A percentile compares a stretch with the other conserved stretches of the same genome.
These are phyloP conservation scores for Leucopsar rothschildi DNA, from an alignment of 2,113 vertebrate genomes.

Conservation along the genomic window DNA sequence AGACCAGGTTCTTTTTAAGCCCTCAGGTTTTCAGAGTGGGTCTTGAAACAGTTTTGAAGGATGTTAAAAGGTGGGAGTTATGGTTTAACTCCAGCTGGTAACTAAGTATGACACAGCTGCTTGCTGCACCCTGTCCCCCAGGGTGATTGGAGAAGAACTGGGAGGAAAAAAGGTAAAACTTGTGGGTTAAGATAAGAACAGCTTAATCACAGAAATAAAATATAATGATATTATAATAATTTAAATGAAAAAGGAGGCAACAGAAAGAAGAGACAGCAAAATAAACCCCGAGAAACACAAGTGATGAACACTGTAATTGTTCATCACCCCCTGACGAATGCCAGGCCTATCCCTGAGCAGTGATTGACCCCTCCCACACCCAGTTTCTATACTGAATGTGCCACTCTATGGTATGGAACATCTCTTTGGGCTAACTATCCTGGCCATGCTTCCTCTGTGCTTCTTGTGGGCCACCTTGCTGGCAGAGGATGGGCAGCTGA, in stretches of 20 bases:
- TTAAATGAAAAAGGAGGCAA: not conserved
- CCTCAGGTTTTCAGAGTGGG: not conserved
- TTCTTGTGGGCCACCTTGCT: not conserved
- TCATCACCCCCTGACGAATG: fast-evolving
- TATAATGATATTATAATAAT: not conserved
- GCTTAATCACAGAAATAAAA: not conserved
- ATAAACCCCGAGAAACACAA: not conserved
- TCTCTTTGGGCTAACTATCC: not conserved
- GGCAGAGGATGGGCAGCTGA: not conserved
- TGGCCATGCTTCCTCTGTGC: fast-evolving
- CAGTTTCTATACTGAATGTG: not conserved
- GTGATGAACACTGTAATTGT: not conserved
- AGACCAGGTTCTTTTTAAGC: not conserved
- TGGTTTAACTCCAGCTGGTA: not conserved
- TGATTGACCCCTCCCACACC: not conserved
- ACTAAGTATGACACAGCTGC: not conserved
- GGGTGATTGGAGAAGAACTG: not conserved
- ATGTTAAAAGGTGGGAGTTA: not conserved
- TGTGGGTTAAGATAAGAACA: not conserved
- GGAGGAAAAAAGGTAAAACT: not conserved
- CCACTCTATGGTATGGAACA: not conserved
- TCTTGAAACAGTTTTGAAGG: not conserved
- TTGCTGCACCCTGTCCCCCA: not conserved
- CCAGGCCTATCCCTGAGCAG: not conserved
- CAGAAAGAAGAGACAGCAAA: not conserved